phyloP scores from a whole-genome alignment of 2,888 invertebrate genomes.

The Drosophila fungiperda region DNA sequence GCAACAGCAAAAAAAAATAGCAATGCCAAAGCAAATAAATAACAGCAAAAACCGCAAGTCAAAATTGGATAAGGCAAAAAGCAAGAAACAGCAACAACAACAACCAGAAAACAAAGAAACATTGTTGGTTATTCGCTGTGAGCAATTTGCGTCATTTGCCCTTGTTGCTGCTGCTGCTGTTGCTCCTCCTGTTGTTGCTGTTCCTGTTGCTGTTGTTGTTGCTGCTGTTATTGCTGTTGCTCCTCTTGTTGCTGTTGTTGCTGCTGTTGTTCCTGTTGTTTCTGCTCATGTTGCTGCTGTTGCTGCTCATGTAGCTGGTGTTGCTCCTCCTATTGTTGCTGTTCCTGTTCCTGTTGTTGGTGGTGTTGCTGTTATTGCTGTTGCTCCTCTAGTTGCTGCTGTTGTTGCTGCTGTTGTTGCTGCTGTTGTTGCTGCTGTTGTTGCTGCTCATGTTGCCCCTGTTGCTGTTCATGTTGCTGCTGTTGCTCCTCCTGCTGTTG shows the following conservation, averaged over 20 bases:
- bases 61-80: conserved; percentile 53
- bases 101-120: conserved; percentile 22
- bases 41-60: conserved; percentile 53
- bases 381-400: neutral
- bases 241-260: conserved; percentile 10
- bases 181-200: neutral
- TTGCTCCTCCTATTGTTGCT: neutral
- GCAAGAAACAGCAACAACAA: conserved; percentile 23
- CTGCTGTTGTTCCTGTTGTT: conserved; percentile 39
- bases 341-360: no score
- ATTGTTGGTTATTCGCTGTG: conserved; percentile 46
- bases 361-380: no score
- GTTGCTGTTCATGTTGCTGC: neutral
- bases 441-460: conserved; percentile 5
- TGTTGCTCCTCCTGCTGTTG: no score
- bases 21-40: conserved; percentile 30
- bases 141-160: conserved; percentile 73
- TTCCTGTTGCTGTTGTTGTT: neutral
- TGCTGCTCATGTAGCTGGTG: conserved; percentile 25
- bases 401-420: no score
- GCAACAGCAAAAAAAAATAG: neutral
- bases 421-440: conserved; percentile 26
- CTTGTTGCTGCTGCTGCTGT: conserved; percentile 17
- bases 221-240: conserved; percentile 7
- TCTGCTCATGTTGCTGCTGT: conserved; percentile 36